Base-by-base conservation (phyloP, 2,113 vertebrate species). In the Chaetodon trifascialis region DNA sequence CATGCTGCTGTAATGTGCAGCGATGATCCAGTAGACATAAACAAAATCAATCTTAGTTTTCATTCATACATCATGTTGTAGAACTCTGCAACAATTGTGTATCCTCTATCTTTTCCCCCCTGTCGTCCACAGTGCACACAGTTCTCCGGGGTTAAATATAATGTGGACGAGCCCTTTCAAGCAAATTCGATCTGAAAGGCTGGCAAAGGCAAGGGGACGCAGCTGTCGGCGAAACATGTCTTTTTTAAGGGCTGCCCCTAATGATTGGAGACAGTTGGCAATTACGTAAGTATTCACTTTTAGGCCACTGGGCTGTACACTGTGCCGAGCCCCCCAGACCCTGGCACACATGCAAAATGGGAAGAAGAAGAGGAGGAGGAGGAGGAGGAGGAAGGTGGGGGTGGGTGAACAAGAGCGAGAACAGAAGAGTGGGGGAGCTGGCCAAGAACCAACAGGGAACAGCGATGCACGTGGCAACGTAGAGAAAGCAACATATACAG, bases 181-280 rank as follows among this genome's bases (percentile, higher is more conserved):
- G 92, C 89, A 95, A 95, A 95, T 95, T 88, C 79, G 87, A 94
- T 95, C 83, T 95, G 95, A 96, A 95, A 95, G 92, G 93, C 94
- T 93, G 93, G 94, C 94, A 94, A 95, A 95, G 94, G 93, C 92
- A 87, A 94, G 90, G 90, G 94, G 90, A 94, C 92, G 90, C 95
- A 95, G 95, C 94, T 96, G 95, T 95, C 95, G 85, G 93, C 91
- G 65, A 90, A 92, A 89, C 91, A 93, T 95, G 94, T 95, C 93
- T 94, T 94, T 95, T 95, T 94, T 94, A 93, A 93, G 94, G 93
- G 93, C 93, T 95, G 93, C 94, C 94, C 94, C 93, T 95, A 95
- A 95, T 95, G 94, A 95, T 93, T 94, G 89, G 89, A 94, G 95
- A 95, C 95, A 95, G 94, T 95, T 95, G 94, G 93, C 93, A 92